Conservation (phyloP, 2,113 vertebrate species). For the Lipophrys pholis region DNA sequence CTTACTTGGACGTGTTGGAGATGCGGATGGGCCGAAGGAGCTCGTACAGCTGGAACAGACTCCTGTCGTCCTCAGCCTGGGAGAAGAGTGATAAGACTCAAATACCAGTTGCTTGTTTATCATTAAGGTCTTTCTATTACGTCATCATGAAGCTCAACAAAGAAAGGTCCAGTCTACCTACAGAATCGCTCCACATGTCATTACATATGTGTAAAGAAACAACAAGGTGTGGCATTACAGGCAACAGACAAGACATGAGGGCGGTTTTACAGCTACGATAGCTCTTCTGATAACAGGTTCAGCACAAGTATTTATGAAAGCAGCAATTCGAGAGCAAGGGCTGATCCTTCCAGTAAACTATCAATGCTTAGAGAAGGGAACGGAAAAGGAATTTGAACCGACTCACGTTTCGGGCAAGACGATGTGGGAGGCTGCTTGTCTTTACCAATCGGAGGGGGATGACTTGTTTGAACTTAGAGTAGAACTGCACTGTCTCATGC, state of each 20-base stretch:
- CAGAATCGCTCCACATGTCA: constrained; percentile 27
- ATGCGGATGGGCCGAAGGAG: constrained; percentile 51
- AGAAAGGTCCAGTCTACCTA: neutral
- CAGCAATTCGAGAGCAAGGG: neutral
- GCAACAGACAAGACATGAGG: constrained; percentile 23
- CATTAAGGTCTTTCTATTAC: neutral
- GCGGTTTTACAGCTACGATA: constrained; percentile 55
- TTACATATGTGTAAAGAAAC: constrained; percentile 61
- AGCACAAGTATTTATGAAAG: neutral
- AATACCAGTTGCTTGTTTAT: neutral
- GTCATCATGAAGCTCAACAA: too few relatives aligned
- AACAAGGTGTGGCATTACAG: constrained; percentile 54
- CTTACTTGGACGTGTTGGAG: constrained; percentile 72
- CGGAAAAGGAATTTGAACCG: constrained; percentile 24
- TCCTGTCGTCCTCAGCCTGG: constrained; percentile 66
- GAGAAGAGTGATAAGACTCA: neutral
- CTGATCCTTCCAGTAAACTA: constrained; percentile 31
- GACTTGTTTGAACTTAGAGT: constrained; percentile 50
- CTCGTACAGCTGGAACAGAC: constrained; percentile 38
- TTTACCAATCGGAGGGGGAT: constrained; percentile 72
- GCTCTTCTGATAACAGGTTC: constrained; percentile 22
- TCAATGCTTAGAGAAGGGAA: neutral
- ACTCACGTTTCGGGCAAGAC: constrained; percentile 74
- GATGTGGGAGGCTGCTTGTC: constrained; percentile 16
- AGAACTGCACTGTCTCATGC: constrained; percentile 71